Percentiles rank a stretch among this genome's conserved stretches.
These are phyloP conservation scores for Bagarius yarrelli DNA, from an alignment of 2,113 vertebrate species.

Conservation along the genomic window DNA sequence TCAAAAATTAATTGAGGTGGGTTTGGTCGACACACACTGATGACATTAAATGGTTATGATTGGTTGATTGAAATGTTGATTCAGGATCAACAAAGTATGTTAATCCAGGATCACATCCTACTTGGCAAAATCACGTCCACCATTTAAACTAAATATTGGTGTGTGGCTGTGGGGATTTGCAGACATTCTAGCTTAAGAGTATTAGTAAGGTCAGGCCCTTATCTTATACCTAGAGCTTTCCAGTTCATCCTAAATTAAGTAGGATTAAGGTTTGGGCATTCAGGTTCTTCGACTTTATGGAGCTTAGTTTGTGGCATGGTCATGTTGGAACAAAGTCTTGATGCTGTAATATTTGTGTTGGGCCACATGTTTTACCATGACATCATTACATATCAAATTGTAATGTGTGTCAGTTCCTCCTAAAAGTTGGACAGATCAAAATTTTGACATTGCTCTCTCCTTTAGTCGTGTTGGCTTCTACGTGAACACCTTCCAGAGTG, in stretches of 20 bases:
- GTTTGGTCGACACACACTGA: too few species aligned
- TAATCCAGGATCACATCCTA: too few species aligned
- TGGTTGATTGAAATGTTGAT: too few species aligned
- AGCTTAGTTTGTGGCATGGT: too few species aligned
- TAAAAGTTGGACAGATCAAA: neutral
- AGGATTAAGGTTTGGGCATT: neutral
- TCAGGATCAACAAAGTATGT: too few species aligned
- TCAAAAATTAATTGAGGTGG: too few species aligned
- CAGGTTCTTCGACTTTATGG: too few species aligned
- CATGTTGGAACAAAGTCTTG: too few species aligned
- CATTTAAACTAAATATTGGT: neutral
- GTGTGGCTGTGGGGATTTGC: neutral
- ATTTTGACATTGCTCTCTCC: constrained; percentile 39
- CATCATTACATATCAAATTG: neutral
- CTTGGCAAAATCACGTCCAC: neutral
- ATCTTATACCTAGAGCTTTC: neutral
- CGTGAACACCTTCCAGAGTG: constrained; percentile 98
- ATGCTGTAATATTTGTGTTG: too few species aligned
- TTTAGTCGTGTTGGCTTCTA: constrained; percentile 96
- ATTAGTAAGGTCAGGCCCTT: neutral
- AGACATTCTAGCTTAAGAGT: neutral
- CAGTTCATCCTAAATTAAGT: neutral
- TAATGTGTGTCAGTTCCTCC: neutral
- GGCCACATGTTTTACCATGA: neutral
- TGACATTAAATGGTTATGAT: too few species aligned